Evolutionary conservation across 2,113 vertebrate genomes (phyloP), one percentile per base, ranked within the genome.

Genomic region (Rhipidura dahli): DNA sequence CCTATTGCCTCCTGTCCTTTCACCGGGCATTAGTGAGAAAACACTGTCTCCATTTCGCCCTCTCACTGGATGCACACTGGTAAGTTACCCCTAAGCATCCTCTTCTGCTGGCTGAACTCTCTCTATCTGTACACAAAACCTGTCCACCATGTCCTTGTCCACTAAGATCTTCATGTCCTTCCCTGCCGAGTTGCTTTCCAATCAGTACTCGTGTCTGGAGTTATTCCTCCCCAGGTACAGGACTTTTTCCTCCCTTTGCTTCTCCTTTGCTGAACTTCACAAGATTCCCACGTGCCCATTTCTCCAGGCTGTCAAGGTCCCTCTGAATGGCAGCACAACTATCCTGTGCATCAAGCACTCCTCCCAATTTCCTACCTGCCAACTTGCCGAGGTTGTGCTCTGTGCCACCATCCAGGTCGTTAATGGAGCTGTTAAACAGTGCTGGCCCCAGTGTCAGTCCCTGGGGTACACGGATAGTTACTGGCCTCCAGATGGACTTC

Each of bases 351-450:
- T 42, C 37, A n/a, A 15, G 24, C 61, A 45, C 20, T 54, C 40
- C 50, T 45, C 40, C 33, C 39, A 37, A 6, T 54, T 19, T 66
- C 40, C 17, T 24, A 19, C 12, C 27, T 42, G 24, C 49, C 17
- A 7, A 14, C 31, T 28, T 44, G 26, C 24, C 0, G 2, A 45
- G 50, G 6, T 13, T 24, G 50, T 0, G 1, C 40, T 65, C 15
- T 66, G 39, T 45, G 33, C 33, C 61, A 24, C 9, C 18, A 14
- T 7, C 12, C 33, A 31, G 40, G 50, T 19, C 4, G 9, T 45
- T 54, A 80, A 66, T 35, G 33, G 47, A 80, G 28, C 49, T 82
- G 33, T 47, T 66, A 51, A 76, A 45, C 11, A 18, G 4, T 22
- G 24, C 15, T 61, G 17, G 30, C 23, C 15, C 42, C 13, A 30